Evolutionary conservation across 2,113 vertebrate genomes (phyloP), one percentile per base, ranked within the genome.

Genomic region (Ascaphus truei): DNA sequence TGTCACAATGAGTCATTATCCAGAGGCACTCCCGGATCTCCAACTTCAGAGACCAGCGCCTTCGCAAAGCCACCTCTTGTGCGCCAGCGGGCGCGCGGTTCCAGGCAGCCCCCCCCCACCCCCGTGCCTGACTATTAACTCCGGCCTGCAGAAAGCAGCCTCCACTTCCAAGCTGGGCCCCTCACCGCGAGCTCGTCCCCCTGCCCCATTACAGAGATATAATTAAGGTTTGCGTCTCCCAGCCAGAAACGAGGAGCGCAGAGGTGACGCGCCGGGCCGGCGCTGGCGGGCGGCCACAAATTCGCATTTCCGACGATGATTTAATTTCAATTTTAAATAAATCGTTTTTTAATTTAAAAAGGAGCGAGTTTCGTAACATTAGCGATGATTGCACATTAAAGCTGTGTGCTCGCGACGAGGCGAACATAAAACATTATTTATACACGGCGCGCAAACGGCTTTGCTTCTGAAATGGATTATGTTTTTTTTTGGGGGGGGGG

Each of bases 271-370:
- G 47, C 67, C 67, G 87, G 86, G 81, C 90, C 77, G 86, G 79
- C 77, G 63, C 84, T 95, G 96, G 94, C 94, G 93, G 87, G 77
- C 85, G 84, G 92, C 94, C 93, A 94, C 56, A 92, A 94, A 95
- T 96, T 96, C 93, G 96, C 96, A 98, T 97, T 96, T 93, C 92
- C 93, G 92, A 94, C 91, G 95, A 93, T 93, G 93, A 94, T 95
- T 98, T 98, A 93, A 94, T 93, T 94, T 95, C 91, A 93, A 93
- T 94, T 95, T 95, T 88, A 92, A 92, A 94, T 92, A 95, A 98
- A 98, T 98, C 93, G 93, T 93, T 93, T 95, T 96, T 95, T 96
- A 98, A 98, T 96, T 97, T 95, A 96, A 98, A 97, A 94, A 89
- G n/a, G 90, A 95, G 89, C 92, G 92, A 93, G 88, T 92, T 89